Conservation (phyloP, 2,113 vertebrate genomes). For the Strigops habroptila region DNA sequence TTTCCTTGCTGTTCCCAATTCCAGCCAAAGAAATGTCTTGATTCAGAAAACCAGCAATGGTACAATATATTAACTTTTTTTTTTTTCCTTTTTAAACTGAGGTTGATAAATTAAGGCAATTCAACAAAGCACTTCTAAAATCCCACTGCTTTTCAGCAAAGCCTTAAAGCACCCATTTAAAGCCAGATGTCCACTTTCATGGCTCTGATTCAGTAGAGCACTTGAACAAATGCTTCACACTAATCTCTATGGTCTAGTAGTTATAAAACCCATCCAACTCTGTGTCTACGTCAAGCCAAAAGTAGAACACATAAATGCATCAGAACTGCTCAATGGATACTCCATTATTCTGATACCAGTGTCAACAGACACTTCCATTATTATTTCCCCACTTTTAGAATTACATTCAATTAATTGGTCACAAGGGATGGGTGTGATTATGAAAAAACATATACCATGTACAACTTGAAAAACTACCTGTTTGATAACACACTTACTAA, state of each 20-base stretch:
- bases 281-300: neutral
- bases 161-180: slow-evolving; percentile 4
- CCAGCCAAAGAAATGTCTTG: neutral
- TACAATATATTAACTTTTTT: neutral
- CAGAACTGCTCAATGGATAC: neutral
- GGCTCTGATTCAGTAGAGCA: neutral
- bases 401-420: neutral
- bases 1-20: neutral
- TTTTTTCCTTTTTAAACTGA: neutral
- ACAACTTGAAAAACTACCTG: neutral
- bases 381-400: neutral
- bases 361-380: neutral
- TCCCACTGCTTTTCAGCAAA: slow-evolving; percentile 1
- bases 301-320: neutral
- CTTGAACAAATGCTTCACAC: neutral
- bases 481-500: neutral
- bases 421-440: neutral
- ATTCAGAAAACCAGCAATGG: neutral
- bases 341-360: neutral
- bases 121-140: neutral
- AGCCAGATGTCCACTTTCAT: neutral
- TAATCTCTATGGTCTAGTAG: neutral
- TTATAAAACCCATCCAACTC: neutral
- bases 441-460: neutral
- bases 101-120: slow-evolving; percentile 12